Conservation (phyloP, 2,888 invertebrate species). For the Synanthedon vespiformis region DNA sequence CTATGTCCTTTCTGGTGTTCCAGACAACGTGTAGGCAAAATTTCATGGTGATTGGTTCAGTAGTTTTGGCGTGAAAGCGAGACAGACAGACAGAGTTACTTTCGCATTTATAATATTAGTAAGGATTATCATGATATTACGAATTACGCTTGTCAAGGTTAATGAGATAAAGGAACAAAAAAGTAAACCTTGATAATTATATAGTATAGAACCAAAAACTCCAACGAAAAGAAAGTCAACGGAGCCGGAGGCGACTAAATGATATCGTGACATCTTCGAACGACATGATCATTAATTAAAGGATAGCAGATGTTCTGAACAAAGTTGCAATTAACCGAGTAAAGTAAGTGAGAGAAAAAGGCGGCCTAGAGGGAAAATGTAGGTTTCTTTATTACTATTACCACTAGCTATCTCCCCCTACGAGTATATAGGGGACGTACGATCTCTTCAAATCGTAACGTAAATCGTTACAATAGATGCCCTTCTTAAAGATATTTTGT, state of each 20-base stretch:
- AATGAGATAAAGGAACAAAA: too few species aligned
- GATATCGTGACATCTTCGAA: slow-evolving; percentile 11
- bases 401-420: not conserved
- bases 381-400: slow-evolving; percentile 26
- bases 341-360: slow-evolving; percentile 19
- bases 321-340: slow-evolving; percentile 41
- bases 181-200: too few species aligned
- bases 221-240: not conserved
- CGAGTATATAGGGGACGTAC: not conserved
- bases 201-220: not conserved
- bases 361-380: slow-evolving; percentile 19
- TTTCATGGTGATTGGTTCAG: too few species aligned
- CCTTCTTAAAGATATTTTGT: not conserved
- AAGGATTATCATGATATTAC: too few species aligned
- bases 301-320: slow-evolving; percentile 48
- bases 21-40: too few species aligned
- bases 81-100: too few species aligned
- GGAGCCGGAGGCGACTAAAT: not conserved
- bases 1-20: too few species aligned
- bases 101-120: too few species aligned
- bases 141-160: too few species aligned
- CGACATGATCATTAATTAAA: slow-evolving; percentile 51
- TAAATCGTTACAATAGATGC: slow-evolving; percentile 2
- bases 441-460: slow-evolving; percentile 4
- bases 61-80: too few species aligned